These are phyloP conservation scores for Cuculus canorus DNA, from an alignment of 2,797 vertebrate species.

Conservation along the genomic window DNA sequence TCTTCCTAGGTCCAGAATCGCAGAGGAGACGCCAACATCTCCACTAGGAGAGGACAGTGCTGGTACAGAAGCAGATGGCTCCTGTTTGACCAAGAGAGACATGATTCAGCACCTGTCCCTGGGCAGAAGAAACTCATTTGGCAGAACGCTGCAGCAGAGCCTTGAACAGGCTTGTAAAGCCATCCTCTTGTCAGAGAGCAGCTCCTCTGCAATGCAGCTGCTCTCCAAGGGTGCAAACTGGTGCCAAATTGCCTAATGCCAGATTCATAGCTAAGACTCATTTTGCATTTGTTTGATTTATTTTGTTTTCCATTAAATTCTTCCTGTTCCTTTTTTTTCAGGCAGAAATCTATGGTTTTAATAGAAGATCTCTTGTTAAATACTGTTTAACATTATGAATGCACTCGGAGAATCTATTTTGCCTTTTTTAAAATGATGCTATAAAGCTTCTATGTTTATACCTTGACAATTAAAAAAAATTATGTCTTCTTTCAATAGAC, in stretches of 20 bases:
- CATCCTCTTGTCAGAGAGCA: not conserved
- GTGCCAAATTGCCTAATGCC: slow-evolving; percentile 34
- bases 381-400: not conserved
- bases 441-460: not conserved
- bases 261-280: slow-evolving; percentile 48
- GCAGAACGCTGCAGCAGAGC: slow-evolving; percentile 25
- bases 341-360: not conserved
- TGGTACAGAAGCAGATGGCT: slow-evolving; percentile 25
- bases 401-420: not conserved
- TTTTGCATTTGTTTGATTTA: slow-evolving; percentile 41
- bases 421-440: not conserved
- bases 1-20: not conserved
- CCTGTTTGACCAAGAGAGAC: slow-evolving; percentile 23
- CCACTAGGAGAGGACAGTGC: not conserved
- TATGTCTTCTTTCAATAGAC: not conserved
- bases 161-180: slow-evolving; percentile 7
- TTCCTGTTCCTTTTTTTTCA: not conserved
- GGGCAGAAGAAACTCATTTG: not conserved
- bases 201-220: slow-evolving; percentile 65
- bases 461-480: not conserved
- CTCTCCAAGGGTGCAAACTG: slow-evolving; percentile 25
- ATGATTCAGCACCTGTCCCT: slow-evolving; percentile 47
- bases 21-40: not conserved
- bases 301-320: slow-evolving; percentile 29
- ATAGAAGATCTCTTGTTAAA: slow-evolving; percentile 31